Percentiles rank a stretch among this genome's conserved stretches.
phyloP scores from a whole-genome alignment of 2,888 invertebrate species.

The Polyploca ridens region DNA sequence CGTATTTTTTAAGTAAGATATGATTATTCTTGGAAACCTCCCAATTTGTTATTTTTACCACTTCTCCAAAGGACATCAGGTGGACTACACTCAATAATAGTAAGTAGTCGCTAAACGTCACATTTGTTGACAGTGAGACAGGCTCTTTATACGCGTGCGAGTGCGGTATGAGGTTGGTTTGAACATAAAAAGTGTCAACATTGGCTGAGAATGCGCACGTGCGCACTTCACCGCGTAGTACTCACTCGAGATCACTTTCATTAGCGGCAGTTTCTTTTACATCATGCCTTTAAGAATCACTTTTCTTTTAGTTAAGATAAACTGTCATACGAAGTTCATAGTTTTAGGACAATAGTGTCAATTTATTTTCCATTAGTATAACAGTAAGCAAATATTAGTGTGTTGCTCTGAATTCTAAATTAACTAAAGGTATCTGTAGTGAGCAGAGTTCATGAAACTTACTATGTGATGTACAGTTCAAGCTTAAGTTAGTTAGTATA shows the following conservation, averaged over 20 bases:
- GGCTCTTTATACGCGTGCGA: neutral
- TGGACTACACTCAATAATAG: neutral
- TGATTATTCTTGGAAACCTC: too few species aligned
- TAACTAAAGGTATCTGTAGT: neutral
- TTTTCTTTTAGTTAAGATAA: neutral
- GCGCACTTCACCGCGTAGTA: neutral
- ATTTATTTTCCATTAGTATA: too few species aligned
- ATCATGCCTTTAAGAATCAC: neutral
- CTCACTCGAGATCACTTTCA: neutral
- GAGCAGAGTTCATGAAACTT: neutral
- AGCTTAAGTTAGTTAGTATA: too few species aligned
- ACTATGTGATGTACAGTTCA: neutral
- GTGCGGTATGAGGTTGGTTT: neutral
- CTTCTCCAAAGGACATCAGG: too few species aligned
- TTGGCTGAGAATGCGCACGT: neutral
- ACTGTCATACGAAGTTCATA: neutral
- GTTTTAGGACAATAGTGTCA: too few species aligned
- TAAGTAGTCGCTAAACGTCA: neutral
- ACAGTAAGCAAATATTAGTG: too few species aligned
- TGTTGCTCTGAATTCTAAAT: too few species aligned
- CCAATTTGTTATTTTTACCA: too few species aligned
- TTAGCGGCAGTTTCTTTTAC: neutral
- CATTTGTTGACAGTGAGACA: neutral
- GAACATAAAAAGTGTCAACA: slow-evolving; percentile 5
- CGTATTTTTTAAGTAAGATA: too few species aligned